These are phyloP conservation scores for Pituophis catenifer DNA, from an alignment of 2,113 vertebrate genomes.

Conservation along the genomic window DNA sequence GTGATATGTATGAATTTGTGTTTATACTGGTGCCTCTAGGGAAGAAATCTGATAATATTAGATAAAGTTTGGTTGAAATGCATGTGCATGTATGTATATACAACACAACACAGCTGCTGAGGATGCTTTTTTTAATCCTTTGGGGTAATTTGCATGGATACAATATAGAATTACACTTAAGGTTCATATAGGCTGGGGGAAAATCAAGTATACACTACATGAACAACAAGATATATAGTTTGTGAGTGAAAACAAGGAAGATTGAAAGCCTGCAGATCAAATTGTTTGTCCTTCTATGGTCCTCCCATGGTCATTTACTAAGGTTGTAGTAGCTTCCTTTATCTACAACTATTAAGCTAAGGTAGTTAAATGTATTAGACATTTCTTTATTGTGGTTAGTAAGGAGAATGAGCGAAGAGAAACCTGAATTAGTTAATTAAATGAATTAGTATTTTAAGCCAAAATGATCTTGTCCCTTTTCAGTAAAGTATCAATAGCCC, in stretches of 20 bases:
- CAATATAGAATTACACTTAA: background rate
- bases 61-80: background rate
- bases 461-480: background rate
- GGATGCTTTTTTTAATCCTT: background rate
- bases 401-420: background rate
- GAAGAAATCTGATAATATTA: background rate
- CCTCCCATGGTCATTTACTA: background rate
- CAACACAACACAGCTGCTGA: background rate
- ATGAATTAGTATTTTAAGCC: background rate
- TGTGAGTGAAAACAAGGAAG: background rate
- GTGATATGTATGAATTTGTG: background rate
- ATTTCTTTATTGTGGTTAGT: background rate
- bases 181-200: background rate
- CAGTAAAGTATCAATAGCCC: background rate
- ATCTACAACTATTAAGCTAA: background rate
- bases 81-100: background rate
- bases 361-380: background rate
- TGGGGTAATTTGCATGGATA: background rate
- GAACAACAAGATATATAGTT: background rate
- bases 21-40: background rate
- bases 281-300: background rate
- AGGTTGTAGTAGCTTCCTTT: background rate
- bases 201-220: background rate
- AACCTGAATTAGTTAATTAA: background rate
- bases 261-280: background rate